Conservation (phyloP, 2,113 vertebrate genomes). For the Otis tarda region DNA sequence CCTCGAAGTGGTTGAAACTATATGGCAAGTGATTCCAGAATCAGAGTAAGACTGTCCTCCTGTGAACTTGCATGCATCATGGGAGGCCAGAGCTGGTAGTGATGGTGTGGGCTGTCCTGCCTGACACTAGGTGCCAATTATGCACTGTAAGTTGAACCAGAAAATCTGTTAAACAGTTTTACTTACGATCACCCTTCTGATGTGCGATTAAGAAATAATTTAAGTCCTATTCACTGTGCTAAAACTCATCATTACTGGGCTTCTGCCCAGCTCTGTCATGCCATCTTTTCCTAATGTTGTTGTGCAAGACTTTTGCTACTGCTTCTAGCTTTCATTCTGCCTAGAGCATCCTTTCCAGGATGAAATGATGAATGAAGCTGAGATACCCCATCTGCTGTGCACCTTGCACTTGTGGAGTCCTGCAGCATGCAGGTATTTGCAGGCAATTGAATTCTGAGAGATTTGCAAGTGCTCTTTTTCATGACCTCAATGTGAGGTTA, state of each 20-base stretch:
- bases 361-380: not conserved
- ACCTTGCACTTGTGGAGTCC: not conserved
- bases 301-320: not conserved
- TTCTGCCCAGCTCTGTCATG: not conserved
- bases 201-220: not conserved
- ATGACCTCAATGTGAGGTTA: not conserved
- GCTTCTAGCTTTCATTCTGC: not conserved
- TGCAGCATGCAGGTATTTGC: not conserved
- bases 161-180: not conserved
- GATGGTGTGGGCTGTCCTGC: not conserved
- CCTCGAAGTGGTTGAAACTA: not conserved
- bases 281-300: not conserved
- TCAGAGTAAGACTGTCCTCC: not conserved
- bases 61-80: rapidly evolving
- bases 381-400: not conserved
- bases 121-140: not conserved
- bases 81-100: not conserved
- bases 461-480: not conserved
- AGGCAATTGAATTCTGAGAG: not conserved
- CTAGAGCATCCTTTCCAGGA: not conserved
- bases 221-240: not conserved
- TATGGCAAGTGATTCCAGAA: not conserved
- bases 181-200: not conserved
- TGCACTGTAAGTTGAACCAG: not conserved
- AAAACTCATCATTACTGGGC: not conserved